Conservation (phyloP, 2,113 vertebrate species). For the Menura novaehollandiae region DNA sequence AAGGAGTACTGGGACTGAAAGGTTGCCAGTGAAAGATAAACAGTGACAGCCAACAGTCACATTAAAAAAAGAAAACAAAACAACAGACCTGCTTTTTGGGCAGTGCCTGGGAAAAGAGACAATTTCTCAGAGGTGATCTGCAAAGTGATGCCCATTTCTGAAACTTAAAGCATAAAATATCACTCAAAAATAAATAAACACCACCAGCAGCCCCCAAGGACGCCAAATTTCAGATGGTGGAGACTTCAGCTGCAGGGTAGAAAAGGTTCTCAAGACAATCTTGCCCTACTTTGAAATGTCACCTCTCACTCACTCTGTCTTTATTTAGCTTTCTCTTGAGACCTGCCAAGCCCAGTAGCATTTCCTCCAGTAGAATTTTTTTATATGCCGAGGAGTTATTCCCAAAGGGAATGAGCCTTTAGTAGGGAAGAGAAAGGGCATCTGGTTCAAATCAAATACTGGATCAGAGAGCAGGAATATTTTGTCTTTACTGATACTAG, state of each 20-base stretch:
- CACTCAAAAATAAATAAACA: background rate
- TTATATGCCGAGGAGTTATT: slow-evolving; percentile 3
- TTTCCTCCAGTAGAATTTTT: background rate
- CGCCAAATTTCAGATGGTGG: background rate
- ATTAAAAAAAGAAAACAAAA: background rate
- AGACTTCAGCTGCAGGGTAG: background rate
- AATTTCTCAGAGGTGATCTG: background rate
- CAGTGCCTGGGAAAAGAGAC: background rate
- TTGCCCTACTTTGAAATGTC: background rate
- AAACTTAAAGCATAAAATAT: background rate
- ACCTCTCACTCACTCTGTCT: background rate
- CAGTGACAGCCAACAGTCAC: background rate
- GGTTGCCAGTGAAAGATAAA: background rate
- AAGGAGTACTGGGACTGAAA: background rate
- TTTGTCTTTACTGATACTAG: slow-evolving; percentile 3
- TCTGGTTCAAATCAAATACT: slow-evolving; percentile 47
- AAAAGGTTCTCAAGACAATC: background rate
- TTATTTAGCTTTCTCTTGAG: background rate
- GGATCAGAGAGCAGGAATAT: background rate
- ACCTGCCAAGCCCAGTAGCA: background rate
- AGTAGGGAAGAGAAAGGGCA: background rate
- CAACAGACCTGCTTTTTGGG: background rate
- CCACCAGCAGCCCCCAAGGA: background rate
- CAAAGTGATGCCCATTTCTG: background rate
- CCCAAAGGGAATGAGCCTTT: background rate